Base-by-base conservation (phyloP, 2,797 vertebrate species). In the Chelon auratus region DNA sequence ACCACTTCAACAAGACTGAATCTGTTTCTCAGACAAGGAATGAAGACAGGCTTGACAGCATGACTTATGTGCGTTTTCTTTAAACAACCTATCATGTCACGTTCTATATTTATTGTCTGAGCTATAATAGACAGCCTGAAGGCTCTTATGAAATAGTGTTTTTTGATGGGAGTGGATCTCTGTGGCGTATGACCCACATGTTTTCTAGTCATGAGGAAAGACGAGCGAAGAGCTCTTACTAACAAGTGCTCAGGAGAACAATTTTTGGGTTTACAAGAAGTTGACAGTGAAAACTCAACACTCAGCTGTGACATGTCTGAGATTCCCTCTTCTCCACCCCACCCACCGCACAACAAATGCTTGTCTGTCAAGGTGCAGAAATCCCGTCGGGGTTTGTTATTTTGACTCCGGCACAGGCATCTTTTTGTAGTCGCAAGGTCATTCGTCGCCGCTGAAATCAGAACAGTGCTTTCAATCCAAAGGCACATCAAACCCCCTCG, bases 361-460 rank as follows among this genome's bases (percentile, higher is more conserved):
- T 24, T 30, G 24, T 51, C 55, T 72, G 40, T 66, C 37, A 67
- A 71, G 64, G 47, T 64, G 62, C 53, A 62, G 47, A 68, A 68
- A 72, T 59, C 50, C 26, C 24, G 60, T 50, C 55, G 57, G 43
- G 17, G 5, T 54, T 43, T 9, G 20, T 45, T 45, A 71, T 52
- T 65, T 48, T 26, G 57, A 68, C 56, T 72, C 48, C 11, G 39
- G 62, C 57, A 65, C 72, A 66, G 75, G 68, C 55, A 61, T 69
- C 62, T 56, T 78, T 18, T 66, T 83, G 68, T 80, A 60, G 68
- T 86, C 68, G 78, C 55, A 69, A 78, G 68, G 61, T 79, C 73
- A 61, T 50, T 68, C 70, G 39, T 68, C 48, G 17, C 52, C 50
- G 10, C 13, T 61, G 40, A 75, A 83, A 82, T 78, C 77, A 72